phyloP scores from a whole-genome alignment of 2,888 invertebrate genomes.

The Ectobius pallidus region DNA sequence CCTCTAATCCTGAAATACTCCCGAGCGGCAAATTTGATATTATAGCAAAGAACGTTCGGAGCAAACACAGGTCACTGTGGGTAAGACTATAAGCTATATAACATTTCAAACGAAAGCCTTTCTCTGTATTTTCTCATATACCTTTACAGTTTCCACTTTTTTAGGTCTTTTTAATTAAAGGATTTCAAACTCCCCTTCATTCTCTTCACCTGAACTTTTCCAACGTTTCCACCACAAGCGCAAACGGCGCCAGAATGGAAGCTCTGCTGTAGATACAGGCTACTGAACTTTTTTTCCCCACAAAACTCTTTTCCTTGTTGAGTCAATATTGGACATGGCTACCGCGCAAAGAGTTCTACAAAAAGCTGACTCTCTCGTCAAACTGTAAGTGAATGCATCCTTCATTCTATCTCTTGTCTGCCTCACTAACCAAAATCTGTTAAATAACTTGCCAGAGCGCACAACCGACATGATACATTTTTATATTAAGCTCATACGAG shows the following conservation, averaged over 20 bases:
- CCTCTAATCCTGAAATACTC: slow-evolving; percentile 6
- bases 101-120: background rate
- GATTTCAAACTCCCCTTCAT: background rate
- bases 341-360: slow-evolving; percentile 24
- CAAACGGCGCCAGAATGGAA: background rate
- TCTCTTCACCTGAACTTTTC: slow-evolving; percentile 26
- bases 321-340: slow-evolving; percentile 39
- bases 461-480: no score
- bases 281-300: slow-evolving; percentile 18
- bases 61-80: background rate
- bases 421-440: slow-evolving; percentile 3
- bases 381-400: slow-evolving; percentile 12
- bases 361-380: slow-evolving; percentile 21
- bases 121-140: slow-evolving; percentile 1
- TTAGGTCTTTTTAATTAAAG: slow-evolving; percentile 28
- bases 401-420: background rate
- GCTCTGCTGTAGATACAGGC: slow-evolving; percentile 10
- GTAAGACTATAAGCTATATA: slow-evolving; percentile 5
- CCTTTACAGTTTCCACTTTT: slow-evolving; percentile 23
- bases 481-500: no score
- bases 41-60: background rate
- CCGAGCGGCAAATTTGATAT: slow-evolving; percentile 8
- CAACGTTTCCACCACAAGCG: slow-evolving; percentile 26
- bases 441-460: no score
- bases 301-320: slow-evolving; percentile 24